phyloP scores from a whole-genome alignment of 2,888 invertebrate genomes.

The Conistra vaccinii region DNA sequence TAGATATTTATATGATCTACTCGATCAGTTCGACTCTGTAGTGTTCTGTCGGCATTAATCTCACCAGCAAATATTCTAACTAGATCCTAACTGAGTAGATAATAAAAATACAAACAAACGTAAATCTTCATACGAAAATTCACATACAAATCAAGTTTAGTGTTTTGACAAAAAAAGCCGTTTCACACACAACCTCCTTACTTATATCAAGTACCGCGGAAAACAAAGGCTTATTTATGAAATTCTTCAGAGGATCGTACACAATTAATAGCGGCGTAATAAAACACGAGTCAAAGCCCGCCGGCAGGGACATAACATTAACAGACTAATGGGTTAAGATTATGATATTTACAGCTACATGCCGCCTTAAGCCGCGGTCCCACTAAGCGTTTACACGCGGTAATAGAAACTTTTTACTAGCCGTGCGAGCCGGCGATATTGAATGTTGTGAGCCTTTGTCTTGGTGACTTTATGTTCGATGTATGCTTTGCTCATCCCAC shows the following conservation, averaged over 20 bases:
- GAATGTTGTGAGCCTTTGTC: conserved; percentile 20
- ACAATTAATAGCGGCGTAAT: conserved; percentile 85
- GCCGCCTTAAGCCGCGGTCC: conserved; percentile 78
- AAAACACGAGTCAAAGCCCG: conserved; percentile 84
- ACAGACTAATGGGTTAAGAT: conserved; percentile 87
- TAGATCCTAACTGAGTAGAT: not conserved
- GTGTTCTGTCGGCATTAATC: not conserved
- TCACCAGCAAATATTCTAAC: not conserved
- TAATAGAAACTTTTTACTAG: conserved; percentile 59
- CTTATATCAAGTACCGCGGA: conserved; percentile 49
- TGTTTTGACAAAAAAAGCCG: conserved; percentile 40
- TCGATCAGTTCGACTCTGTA: not conserved
- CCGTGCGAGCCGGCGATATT: conserved; percentile 19
- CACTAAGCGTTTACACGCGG: conserved; percentile 61
- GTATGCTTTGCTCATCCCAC: conserved; percentile 12
- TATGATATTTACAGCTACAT: conserved; percentile 89
- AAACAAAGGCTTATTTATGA: conserved; percentile 71
- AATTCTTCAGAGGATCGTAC: conserved; percentile 76
- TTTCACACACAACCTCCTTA: conserved; percentile 48
- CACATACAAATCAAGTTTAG: conserved; percentile 30
- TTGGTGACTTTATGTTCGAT: conserved; percentile 16
- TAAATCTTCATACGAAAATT: conserved; percentile 20
- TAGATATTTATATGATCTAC: not conserved
- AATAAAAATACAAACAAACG: conserved; percentile 16
- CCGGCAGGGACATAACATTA: conserved; percentile 88